These are phyloP conservation scores for Scatophagus argus DNA, from an alignment of 2,113 vertebrate genomes.

Conservation along the genomic window DNA sequence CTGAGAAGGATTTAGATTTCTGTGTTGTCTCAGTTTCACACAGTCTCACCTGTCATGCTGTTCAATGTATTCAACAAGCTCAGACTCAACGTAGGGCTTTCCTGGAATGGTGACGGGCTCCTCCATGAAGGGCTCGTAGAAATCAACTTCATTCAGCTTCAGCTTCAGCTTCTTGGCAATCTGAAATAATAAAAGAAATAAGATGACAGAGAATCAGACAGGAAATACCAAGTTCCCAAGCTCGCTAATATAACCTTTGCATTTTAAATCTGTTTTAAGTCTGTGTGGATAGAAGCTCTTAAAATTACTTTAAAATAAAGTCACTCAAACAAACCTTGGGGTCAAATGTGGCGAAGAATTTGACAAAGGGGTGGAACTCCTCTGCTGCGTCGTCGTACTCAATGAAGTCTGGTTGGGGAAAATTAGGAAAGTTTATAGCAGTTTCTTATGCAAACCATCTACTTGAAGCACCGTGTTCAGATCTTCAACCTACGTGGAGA, in stretches of 20 bases:
- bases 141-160: slow-evolving; percentile 92
- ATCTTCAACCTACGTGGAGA: slow-evolving; percentile 87
- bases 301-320: too few species aligned
- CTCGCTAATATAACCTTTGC: too few species aligned
- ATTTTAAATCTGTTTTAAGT: too few species aligned
- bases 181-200: slow-evolving; percentile 73
- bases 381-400: slow-evolving; percentile 91
- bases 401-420: slow-evolving; percentile 85
- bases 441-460: neutral
- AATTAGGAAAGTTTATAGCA: neutral
- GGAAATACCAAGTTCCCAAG: neutral
- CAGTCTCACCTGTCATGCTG: slow-evolving; percentile 87
- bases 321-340: slow-evolving; percentile 82
- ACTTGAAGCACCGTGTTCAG: neutral
- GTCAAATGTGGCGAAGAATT: slow-evolving; percentile 93
- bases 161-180: slow-evolving; percentile 91
- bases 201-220: neutral
- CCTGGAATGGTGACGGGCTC: slow-evolving; percentile 88
- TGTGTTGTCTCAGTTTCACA: neutral
- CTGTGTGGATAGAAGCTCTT: too few species aligned
- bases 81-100: slow-evolving; percentile 89
- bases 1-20: neutral
- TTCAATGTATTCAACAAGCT: slow-evolving; percentile 89
- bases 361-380: slow-evolving; percentile 93
- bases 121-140: slow-evolving; percentile 94